Base-by-base conservation (phyloP, 2,797 vertebrate species). In the Protosalanx chinensis region DNA sequence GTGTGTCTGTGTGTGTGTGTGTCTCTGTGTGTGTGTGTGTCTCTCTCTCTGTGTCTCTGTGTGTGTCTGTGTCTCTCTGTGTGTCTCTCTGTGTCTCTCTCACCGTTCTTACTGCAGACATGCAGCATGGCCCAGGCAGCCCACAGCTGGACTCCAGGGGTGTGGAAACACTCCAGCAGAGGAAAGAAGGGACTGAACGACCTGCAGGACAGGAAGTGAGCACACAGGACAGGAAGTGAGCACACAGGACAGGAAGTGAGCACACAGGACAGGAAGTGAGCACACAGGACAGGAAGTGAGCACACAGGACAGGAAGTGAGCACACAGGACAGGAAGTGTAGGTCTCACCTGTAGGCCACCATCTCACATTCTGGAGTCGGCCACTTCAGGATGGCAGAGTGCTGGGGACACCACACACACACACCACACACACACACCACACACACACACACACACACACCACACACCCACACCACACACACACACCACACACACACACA, bases 61-160 rank as follows among this genome's bases (percentile, higher is more conserved):
- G 23, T 27, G 23, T 27, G 23, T 27, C 1, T 27, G 23, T 27
- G 23, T 27, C 23, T 27, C 23, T 27, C 1, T 27, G 18, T 56
- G 3, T 56, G 12, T 13, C 1, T 13, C 1, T 49, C 15, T 27
- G 23, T 27, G 23, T 27, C 1, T 27, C 23, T 27, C 94, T 82
- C 92, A 99, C 98, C 95, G 59, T 99, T 99, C 90, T 99, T 99
- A 89, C 97, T 99, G 93, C 98, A 99, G 78, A 99, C 98, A 0
- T 99, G 98, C 37, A 98, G 98, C 96, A 99, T 98, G 76, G 98
- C 98, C 98, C 98, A 99, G 57, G 98, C 96, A 30, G 98, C 98
- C 98, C 98, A 99, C 8, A 99, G 89, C 91, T 99, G 98, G 33
- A 99, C 97, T 56, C 97, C 98, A 0, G 98, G 96, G 59, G 98